Conservation (phyloP, 2,888 invertebrate genomes). For the Sepioteuthis lessoniana region DNA sequence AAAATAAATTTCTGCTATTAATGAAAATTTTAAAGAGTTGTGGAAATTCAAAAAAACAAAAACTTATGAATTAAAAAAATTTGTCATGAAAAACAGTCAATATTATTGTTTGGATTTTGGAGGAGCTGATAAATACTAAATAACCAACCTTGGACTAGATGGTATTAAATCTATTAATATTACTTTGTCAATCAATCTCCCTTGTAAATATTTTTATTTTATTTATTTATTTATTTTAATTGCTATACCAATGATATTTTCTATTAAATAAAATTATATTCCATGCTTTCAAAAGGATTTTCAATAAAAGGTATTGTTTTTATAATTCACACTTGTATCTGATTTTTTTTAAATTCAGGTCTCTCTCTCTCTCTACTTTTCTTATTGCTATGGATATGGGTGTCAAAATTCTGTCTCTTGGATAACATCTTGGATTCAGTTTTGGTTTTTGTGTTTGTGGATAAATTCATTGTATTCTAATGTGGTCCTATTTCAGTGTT, state of each 20-base stretch:
- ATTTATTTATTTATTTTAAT: not conserved
- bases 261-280: not conserved
- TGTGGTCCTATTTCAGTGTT: not conserved
- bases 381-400: not conserved
- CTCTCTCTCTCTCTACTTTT: not conserved
- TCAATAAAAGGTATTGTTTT: slow-evolving; percentile 7
- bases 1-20: no score
- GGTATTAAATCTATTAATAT: no score
- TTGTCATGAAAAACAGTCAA: no score
- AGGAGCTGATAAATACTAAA: no score
- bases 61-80: no score
- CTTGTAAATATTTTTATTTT: not conserved
- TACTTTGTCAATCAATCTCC: no score
- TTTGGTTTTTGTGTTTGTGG: not conserved
- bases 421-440: not conserved
- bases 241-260: not conserved
- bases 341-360: not conserved
- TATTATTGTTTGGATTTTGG: no score
- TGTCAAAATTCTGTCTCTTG: not conserved
- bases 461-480: not conserved
- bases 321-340: not conserved
- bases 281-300: not conserved
- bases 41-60: no score
- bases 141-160: no score
- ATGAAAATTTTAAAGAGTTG: no score